phyloP scores from a whole-genome alignment of 2,888 invertebrate species.

The Pantelozetes paolii region DNA sequence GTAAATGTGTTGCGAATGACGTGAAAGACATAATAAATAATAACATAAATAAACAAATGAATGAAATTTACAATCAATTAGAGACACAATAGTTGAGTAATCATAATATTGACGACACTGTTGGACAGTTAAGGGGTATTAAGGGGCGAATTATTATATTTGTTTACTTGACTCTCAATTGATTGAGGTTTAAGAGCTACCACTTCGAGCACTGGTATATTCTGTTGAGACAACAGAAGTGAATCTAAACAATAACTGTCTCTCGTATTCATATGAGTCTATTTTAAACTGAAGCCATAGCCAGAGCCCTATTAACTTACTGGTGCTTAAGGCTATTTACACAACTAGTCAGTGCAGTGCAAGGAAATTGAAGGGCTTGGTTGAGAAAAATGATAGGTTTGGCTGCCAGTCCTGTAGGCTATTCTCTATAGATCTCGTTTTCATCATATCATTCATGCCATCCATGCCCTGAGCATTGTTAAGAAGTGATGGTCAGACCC shows the following conservation, averaged over 20 bases:
- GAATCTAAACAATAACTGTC: conserved; percentile 35
- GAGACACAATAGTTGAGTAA: neutral
- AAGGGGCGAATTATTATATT: neutral
- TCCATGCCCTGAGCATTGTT: conserved; percentile 18
- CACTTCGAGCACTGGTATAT: neutral
- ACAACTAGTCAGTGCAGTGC: conserved; percentile 35
- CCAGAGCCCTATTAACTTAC: conserved; percentile 33
- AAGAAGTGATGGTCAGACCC: conserved; percentile 31
- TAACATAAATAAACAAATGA: conserved; percentile 21
- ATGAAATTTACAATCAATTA: conserved; percentile 29
- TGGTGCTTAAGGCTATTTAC: conserved; percentile 25
- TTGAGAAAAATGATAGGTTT: conserved; percentile 37
- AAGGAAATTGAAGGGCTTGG: conserved; percentile 38
- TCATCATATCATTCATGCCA: conserved; percentile 17
- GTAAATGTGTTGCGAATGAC: neutral
- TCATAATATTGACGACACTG: neutral
- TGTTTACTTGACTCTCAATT: conserved; percentile 3
- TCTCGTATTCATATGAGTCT: conserved; percentile 33
- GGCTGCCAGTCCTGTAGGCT: conserved; percentile 28
- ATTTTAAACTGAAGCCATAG: conserved; percentile 26
- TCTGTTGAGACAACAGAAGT: conserved; percentile 33
- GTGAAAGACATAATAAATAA: conserved; percentile 29
- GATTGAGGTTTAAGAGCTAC: conserved; percentile 15
- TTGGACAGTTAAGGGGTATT: neutral
- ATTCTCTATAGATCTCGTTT: conserved; percentile 37